Conservation (phyloP, 2,797 vertebrate genomes). For the Falco cherrug region DNA sequence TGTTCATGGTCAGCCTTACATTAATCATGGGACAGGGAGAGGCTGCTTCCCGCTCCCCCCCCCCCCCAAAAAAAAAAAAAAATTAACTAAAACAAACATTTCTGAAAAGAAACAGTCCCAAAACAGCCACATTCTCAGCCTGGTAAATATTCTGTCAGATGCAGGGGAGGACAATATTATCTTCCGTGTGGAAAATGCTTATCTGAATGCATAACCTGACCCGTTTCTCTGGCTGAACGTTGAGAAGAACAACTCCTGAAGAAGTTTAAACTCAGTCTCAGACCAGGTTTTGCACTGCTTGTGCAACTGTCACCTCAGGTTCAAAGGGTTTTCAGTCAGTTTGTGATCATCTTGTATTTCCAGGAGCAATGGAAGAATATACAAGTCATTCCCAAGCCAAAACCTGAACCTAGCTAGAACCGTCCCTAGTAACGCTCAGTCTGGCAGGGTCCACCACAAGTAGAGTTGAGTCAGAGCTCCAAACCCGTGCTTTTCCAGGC, state of each 20-base stretch:
- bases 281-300: neutral
- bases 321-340: neutral
- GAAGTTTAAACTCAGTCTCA: neutral
- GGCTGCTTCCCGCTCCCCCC: neutral
- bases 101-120: conserved; percentile 47
- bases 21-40: conserved; percentile 11
- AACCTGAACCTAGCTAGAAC: neutral
- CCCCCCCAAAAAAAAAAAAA: neutral
- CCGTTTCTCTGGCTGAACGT: neutral
- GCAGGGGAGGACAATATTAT: conserved; percentile 6
- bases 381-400: neutral
- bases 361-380: neutral
- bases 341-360: neutral
- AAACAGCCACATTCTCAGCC: conserved; percentile 33
- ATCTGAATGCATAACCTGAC: neutral
- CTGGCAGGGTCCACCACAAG: accelerated
- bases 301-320: accelerated
- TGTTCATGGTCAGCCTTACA: conserved; percentile 26
- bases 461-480: neutral
- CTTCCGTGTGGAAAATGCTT: conserved; percentile 13
- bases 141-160: conserved; percentile 38
- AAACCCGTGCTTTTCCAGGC: neutral
- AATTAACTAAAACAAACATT: conserved; percentile 58
- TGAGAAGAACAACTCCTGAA: neutral
- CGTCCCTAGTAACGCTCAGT: neutral